Evolutionary conservation across 2,797 vertebrate genomes (phyloP).

Genomic region (Enteromius anoplus): DNA sequence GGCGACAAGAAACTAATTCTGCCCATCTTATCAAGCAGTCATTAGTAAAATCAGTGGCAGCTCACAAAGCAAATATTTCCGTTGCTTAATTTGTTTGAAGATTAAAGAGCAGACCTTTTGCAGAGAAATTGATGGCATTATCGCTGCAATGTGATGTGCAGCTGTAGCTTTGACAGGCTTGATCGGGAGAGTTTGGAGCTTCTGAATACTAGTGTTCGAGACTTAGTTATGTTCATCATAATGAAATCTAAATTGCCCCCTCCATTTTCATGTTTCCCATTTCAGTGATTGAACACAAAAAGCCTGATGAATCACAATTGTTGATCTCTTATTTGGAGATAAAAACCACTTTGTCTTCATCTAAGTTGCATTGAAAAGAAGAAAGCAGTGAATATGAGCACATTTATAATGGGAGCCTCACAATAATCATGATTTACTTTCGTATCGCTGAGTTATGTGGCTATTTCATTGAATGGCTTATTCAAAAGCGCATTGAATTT

Average conservation of each 20-base stretch:
- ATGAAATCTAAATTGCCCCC: conserved; percentile 57
- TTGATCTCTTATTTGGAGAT: conserved; percentile 51
- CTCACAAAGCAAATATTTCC: conserved; percentile 24
- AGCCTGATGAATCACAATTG: conserved; percentile 43
- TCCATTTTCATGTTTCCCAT: conserved; percentile 41
- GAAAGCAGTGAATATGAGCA: conserved; percentile 36
- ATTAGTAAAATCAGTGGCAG: conserved; percentile 24
- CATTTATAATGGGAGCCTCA: conserved; percentile 2
- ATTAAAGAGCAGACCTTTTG: conserved; percentile 40
- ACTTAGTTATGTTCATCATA: conserved; percentile 56
- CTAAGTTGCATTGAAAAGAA: conserved; percentile 50
- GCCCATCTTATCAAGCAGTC: conserved; percentile 16
- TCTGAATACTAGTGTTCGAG: conserved; percentile 37
- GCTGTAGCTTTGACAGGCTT: conserved; percentile 7
- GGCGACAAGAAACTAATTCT: conserved; percentile 11
- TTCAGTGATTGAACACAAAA: conserved; percentile 29
- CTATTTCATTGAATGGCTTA: neutral
- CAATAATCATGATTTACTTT: conserved; percentile 31
- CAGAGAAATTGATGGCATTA: conserved; percentile 54
- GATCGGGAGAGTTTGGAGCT: conserved; percentile 2
- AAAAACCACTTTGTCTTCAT: conserved; percentile 41
- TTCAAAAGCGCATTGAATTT: neutral
- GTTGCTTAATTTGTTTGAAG: conserved; percentile 61
- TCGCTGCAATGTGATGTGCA: conserved; percentile 1
- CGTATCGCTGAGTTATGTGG: neutral